A percentile compares a stretch with the other conserved stretches of the same genome.
Conservation (phyloP, 2,888 invertebrate genomes). For the Standfussiana lucernea region DNA sequence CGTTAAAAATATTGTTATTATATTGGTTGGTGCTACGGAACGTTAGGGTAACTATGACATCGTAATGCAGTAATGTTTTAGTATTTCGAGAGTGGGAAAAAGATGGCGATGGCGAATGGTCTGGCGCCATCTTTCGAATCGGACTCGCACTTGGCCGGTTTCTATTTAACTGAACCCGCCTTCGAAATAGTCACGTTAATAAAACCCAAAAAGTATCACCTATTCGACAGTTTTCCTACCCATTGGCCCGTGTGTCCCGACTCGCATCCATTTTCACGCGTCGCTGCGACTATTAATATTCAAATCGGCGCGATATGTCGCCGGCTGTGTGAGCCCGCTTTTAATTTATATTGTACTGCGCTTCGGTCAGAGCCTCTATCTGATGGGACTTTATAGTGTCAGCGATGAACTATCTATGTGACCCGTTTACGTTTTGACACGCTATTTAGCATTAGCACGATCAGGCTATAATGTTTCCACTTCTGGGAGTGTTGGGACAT, state of each 20-base stretch:
- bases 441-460: background rate
- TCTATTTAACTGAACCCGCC: background rate
- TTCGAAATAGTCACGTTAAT: background rate
- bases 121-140: too few species aligned
- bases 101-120: too few species aligned
- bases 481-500: background rate
- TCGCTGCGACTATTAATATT: slow-evolving; percentile 88
- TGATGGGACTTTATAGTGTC: slow-evolving; percentile 18
- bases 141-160: too few species aligned
- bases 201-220: background rate
- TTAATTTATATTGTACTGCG: slow-evolving; percentile 63
- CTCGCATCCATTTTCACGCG: slow-evolving; percentile 87
- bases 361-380: slow-evolving; percentile 25
- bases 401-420: background rate
- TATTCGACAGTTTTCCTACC: background rate
- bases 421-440: background rate
- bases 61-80: too few species aligned
- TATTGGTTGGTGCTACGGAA: too few species aligned
- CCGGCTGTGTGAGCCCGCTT: slow-evolving; percentile 80
- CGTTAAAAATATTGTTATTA: too few species aligned
- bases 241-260: slow-evolving; percentile 49
- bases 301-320: slow-evolving; percentile 90
- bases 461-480: too few species aligned
- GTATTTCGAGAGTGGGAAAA: too few species aligned
- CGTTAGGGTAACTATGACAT: too few species aligned